These are phyloP conservation scores for Nycteola revayana DNA, from an alignment of 2,888 invertebrate genomes.

Conservation along the genomic window DNA sequence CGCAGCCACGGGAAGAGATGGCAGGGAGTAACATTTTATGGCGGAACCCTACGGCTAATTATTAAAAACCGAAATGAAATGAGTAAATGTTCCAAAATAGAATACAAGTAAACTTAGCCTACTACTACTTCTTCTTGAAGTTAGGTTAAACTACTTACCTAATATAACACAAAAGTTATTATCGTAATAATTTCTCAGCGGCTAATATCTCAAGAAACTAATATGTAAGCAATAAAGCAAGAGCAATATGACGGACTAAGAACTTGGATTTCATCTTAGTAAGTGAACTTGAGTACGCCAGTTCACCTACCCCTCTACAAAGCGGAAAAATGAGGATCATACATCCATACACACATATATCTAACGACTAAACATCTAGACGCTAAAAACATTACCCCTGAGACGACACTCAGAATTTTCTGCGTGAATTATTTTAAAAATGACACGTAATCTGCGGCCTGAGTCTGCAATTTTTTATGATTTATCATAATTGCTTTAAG, in stretches of 20 bases:
- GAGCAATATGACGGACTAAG: conserved; percentile 6
- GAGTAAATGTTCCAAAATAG: too few relatives aligned
- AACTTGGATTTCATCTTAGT: conserved; percentile 22
- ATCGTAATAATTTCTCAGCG: too few relatives aligned
- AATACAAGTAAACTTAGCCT: too few relatives aligned
- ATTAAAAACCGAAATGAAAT: too few relatives aligned
- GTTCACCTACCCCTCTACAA: not conserved
- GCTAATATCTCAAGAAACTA: conserved; percentile 9
- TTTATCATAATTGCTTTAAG: too few relatives aligned
- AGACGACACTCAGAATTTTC: conserved; percentile 29
- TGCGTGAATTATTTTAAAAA: conserved; percentile 29
- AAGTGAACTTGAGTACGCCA: conserved; percentile 18
- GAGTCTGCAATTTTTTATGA: too few relatives aligned
- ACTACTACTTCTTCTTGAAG: too few relatives aligned
- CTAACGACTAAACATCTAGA: conserved; percentile 5
- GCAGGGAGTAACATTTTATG: too few relatives aligned
- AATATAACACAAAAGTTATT: too few relatives aligned
- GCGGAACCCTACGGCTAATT: too few relatives aligned
- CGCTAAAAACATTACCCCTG: conserved; percentile 21
- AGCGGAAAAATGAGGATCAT: conserved; percentile 3
- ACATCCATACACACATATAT: not conserved
- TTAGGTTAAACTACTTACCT: too few relatives aligned
- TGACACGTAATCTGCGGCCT: conserved; percentile 8
- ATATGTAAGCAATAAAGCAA: conserved; percentile 1
- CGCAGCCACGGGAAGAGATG: too few relatives aligned